Conservation (phyloP, 1,140 invertebrate genomes). For the Procambarus virginalis region DNA sequence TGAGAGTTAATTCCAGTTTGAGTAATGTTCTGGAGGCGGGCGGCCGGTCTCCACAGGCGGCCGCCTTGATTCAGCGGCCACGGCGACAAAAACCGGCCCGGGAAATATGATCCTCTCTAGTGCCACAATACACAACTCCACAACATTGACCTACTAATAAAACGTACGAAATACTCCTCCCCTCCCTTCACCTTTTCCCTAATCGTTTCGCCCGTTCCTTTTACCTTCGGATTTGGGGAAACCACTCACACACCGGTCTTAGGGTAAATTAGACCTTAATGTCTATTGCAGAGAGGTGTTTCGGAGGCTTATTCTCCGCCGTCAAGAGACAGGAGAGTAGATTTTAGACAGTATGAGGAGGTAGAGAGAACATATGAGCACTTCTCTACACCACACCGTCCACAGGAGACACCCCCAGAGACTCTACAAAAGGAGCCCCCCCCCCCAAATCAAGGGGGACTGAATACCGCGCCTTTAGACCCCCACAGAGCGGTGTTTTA, state of each 20-base stretch:
- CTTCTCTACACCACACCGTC: too few species aligned
- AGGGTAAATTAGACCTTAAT: too few species aligned
- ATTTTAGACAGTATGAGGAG: too few species aligned
- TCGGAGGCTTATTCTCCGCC: too few species aligned
- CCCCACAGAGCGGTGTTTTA: constrained; percentile 1
- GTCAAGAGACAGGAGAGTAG: too few species aligned
- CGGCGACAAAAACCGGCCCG: constrained; percentile 11
- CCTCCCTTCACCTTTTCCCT: not conserved
- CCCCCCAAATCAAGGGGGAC: not conserved
- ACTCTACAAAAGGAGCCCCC: not conserved
- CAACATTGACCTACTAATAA: constrained; percentile 36
- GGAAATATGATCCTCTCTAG: constrained; percentile 9
- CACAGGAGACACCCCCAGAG: not conserved
- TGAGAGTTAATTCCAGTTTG: constrained; percentile 8
- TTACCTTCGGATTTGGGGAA: too few species aligned
- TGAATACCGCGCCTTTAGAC: not conserved
- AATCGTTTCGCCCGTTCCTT: not conserved
- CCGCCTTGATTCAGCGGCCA: not conserved
- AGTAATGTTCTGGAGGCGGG: not conserved
- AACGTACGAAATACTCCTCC: constrained; percentile 25
- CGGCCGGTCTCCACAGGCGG: not conserved
- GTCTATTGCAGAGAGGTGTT: too few species aligned
- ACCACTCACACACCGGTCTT: too few species aligned
- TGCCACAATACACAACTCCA: constrained; percentile 3
- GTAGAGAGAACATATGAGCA: too few species aligned